Base-by-base conservation (phyloP, 2,797 vertebrate species). In the Brachyrhaphis roseni region DNA sequence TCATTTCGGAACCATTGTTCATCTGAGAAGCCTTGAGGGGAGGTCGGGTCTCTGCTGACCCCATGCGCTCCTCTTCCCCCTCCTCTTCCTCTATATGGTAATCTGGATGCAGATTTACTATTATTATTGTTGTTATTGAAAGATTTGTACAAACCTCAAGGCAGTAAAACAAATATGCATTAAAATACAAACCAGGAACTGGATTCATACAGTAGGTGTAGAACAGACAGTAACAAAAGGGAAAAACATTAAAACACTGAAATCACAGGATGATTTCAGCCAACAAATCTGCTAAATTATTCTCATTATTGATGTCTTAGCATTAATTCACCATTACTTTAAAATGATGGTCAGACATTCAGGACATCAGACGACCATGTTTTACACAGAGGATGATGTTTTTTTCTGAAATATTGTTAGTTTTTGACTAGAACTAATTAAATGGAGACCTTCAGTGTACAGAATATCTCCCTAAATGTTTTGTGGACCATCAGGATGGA, bases 11-110 rank as follows among this genome's bases (percentile, higher is more conserved):
- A 76, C 71, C 53, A 74, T 79, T 80, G 82, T 86, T 91, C 78
- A 43, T 77, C 76, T 34, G 53, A 74, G 70, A 88, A 76, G 59
- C 81, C 84, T 84, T 8, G 68, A 76, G 87, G 84, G 88, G 84
- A 87, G 90, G 88, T 84, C 79, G 83, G 77, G 72, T 83, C 86
- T 80, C 79, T 74, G 78, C 51, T 91, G 88, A 91, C 86, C 90
- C 83, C 0, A 26, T 64, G 36, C 66, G 72, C 39, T 72, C 36
- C 80, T 72, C 78, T 64, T 77, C 70, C 72, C 0, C 78, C 62
- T 45, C 75, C 18, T 55, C 75, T 10, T 74, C 72, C 59, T 76
- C 41, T 23, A 23, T 23, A 8, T 51, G 49, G 20, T 51, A 26
- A 26, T 51, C 20, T 51, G 49, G 20, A 51, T 23, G 49, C 20